Percentiles rank a stretch among this genome's conserved stretches.
These are phyloP conservation scores for Poeciliopsis presidionis DNA, from an alignment of 2,797 vertebrate genomes.

Conservation along the genomic window DNA sequence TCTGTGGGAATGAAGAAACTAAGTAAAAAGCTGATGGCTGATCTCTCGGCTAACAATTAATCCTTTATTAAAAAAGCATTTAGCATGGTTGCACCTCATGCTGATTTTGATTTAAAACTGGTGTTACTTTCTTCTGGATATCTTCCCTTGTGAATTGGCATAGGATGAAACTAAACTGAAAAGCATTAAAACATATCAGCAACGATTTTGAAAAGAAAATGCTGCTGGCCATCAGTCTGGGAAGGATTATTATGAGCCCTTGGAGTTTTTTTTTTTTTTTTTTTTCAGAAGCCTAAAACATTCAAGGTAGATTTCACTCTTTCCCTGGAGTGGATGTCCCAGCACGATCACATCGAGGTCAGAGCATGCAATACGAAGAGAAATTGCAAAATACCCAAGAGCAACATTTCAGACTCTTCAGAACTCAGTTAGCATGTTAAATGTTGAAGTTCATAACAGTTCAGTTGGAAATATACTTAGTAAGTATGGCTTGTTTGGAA, in stretches of 20 bases:
- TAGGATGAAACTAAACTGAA: neutral
- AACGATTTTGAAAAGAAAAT: neutral
- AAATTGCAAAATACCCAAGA: slow-evolving; percentile 12
- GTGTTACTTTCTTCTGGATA: neutral
- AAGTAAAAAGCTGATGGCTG: neutral
- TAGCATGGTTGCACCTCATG: neutral
- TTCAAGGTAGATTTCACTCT: slow-evolving; percentile 4
- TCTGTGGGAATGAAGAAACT: neutral
- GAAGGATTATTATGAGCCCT: neutral
- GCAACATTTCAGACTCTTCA: slow-evolving; percentile 6
- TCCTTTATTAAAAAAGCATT: neutral
- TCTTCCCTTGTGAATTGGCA: neutral
- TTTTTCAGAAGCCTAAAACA: slow-evolving; percentile 6
- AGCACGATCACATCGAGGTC: slow-evolving; percentile 2
- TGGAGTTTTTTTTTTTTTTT: slow-evolving; percentile 4
- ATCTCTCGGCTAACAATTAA: neutral
- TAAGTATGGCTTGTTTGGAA: neutral
- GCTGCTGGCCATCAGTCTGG: slow-evolving; percentile 4
- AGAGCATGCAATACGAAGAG: slow-evolving; percentile 1
- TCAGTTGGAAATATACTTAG: neutral
- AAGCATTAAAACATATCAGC: neutral
- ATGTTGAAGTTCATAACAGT: neutral
- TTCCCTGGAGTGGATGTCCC: slow-evolving; percentile 6
- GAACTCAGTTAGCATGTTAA: slow-evolving; percentile 11
- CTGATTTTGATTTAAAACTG: neutral